A percentile compares a stretch with the other conserved stretches of the same genome.
These are phyloP conservation scores for Phalacrocorax carbo DNA, from an alignment of 2,113 vertebrate genomes.

Conservation along the genomic window DNA sequence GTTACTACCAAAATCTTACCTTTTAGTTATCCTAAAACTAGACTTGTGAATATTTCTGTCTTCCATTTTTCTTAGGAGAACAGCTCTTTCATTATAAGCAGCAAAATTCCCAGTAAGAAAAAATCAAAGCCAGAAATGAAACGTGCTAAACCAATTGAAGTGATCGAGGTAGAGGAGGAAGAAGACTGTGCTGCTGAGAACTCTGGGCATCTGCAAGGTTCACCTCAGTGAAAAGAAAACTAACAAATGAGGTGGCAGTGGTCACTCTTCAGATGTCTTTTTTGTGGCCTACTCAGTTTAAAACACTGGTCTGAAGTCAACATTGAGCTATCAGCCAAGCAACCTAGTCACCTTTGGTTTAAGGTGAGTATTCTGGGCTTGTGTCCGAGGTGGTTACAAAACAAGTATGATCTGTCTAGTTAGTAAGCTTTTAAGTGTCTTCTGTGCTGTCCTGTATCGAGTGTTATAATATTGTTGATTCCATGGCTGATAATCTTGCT, in stretches of 20 bases:
- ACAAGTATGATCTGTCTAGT: background rate
- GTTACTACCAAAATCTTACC: background rate
- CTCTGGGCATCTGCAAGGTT: background rate
- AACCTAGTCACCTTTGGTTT: background rate
- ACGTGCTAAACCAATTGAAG: background rate
- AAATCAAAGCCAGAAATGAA: background rate
- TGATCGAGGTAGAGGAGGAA: background rate
- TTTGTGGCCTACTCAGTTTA: background rate
- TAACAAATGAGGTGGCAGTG: background rate
- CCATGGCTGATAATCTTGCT: background rate
- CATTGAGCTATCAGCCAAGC: background rate
- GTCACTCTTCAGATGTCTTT: background rate
- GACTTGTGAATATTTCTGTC: background rate
- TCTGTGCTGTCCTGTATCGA: background rate
- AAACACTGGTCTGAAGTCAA: background rate
- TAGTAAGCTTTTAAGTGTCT: background rate
- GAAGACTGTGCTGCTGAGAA: background rate
- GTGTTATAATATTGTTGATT: background rate
- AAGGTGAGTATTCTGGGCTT: background rate
- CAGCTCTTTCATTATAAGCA: conserved; percentile 66
- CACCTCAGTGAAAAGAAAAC: background rate
- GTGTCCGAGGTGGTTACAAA: rapidly evolving
- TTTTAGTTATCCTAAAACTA: background rate
- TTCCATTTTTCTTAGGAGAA: conserved; percentile 47
- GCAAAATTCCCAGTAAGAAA: conserved; percentile 53